Base-by-base conservation (phyloP, 2,113 vertebrate genomes). In the Furnarius figulus region DNA sequence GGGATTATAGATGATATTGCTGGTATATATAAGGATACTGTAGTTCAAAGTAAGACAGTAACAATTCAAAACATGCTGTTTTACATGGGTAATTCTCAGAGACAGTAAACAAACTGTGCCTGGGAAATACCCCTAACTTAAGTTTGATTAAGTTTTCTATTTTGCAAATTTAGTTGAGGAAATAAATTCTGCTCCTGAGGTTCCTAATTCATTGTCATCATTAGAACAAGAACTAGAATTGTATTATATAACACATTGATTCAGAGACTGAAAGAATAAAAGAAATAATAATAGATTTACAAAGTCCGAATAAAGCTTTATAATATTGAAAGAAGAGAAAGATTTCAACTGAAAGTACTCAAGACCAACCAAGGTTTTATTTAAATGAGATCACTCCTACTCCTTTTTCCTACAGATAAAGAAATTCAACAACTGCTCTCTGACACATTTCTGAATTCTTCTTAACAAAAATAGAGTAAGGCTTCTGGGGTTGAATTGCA, bases 61-160 rank as follows among this genome's bases (percentile, higher is more conserved):
- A 35, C 6, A 21, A 61, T 50, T 49, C 19, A 40, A 47, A 6
- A 20, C 6, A 2, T 53, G 12, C 3, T 81, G 6, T 8, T 85
- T 13, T 40, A 23, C 25, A 3, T 30, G 31, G 10, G 3, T 21
- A 62, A 35, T 80, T 52, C 22, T 3, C 3, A 37, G 13, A 81
- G 3, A 52, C 0, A 10, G 2, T 3, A 1, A 52, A 39, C 0
- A 74, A 47, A 37, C 82, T 8, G 10, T 53, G 33, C 12, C 40
- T 40, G 2, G 40, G 3, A 50, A 4, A 39, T 68, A 68, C 3
- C 3, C 19, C 7, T 78, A 49, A 42, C 14, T 59, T 62, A 39
- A 33, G 6, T 24, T 62, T 74, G 13, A 40, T 73, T 55, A 56
- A 10, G 2, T 27, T 23, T 62, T 23, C 10, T 8, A 8, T 61